Conservation (phyloP, 2,888 invertebrate species). For the Cepaea hortensis region DNA sequence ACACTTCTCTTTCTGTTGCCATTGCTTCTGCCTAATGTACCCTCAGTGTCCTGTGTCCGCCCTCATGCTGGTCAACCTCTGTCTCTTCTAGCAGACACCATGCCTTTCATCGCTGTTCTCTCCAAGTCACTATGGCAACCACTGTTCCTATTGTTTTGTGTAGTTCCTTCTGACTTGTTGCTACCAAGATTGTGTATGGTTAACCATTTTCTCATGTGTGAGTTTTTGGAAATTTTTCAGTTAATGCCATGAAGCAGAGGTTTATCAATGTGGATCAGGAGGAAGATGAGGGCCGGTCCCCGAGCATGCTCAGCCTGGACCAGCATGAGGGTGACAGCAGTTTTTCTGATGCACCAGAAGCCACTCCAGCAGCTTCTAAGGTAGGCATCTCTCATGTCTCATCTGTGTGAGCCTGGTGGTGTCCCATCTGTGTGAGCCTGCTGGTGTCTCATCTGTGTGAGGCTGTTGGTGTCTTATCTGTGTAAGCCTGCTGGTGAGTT, state of each 20-base stretch:
- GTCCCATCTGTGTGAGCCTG: background rate
- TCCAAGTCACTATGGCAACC: too few species aligned
- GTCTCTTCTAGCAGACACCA: too few species aligned
- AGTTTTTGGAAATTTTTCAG: conserved; percentile 5
- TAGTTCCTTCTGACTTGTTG: too few species aligned
- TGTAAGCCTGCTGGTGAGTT: background rate
- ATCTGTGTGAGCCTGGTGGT: background rate
- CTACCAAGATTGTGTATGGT: too few species aligned
- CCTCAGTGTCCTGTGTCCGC: too few species aligned
- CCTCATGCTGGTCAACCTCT: too few species aligned
- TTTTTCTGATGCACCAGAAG: conserved; percentile 31
- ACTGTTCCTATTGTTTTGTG: too few species aligned
- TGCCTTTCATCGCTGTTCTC: too few species aligned
- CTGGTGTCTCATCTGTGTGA: background rate
- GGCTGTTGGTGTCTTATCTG: background rate
- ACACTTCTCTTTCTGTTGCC: too few species aligned
- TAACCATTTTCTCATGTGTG: background rate
- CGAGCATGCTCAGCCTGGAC: conserved; percentile 55
- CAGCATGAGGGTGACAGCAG: conserved; percentile 40
- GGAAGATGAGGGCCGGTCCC: conserved; percentile 54
- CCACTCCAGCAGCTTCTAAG: conserved; percentile 27
- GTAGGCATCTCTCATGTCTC: background rate
- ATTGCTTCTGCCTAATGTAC: too few species aligned
- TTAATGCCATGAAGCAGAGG: conserved; percentile 56
- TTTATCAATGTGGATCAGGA: conserved; percentile 49